Base-by-base conservation (phyloP, 2,797 vertebrate genomes). In the Crocidura indochinensis region DNA sequence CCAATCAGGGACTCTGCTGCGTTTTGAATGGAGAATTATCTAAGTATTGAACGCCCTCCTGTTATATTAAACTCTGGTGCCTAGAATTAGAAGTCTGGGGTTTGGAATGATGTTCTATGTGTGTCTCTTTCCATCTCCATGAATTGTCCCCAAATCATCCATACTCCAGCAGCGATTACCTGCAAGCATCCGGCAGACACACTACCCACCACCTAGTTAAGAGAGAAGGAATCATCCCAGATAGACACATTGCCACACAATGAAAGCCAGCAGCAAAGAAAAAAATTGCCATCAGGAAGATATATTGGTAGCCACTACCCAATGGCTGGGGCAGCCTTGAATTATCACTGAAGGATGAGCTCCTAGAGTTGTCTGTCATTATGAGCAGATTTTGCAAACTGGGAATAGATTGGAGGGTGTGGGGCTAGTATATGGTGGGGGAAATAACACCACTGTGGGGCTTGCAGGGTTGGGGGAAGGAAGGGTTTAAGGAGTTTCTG, bases 221-320 rank as follows among this genome's bases (percentile, higher is more conserved):
- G 67, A 75, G 56, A 94, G 86, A 86, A 81, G 56, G 46, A 88
- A 53, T 64, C 77, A 26, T 69, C 76, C 69, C 47, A n/a, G 79
- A 87, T 47, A 95, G 88, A 88, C 74, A 81, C 67, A 56, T 71
- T 72, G 77, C 51, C 71, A 86, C 77, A 79, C 29, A 67, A 38
- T 80, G 84, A 88, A 91, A 81, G 82, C 46, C 27, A 7, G 56
- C 2, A 0, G 67, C 0, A 0, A 74, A 86, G 83, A 62, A 94
- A 88, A 84, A 60, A 94, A 91, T 86, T 12, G n/a, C 51, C 80
- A 56, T 88, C 85, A 87, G 88, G 67, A 93, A 94, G 94, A 95
- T 77, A 31, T 72, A 86, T 87, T 1, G 0, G 22, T 49, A 47
- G 53, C 74, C 65, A 77, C 90, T 74, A 90, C 38, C 17, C 10